Percentiles rank a stretch among this genome's conserved stretches.
Evolutionary conservation across 1,140 invertebrate genomes (phyloP).

Genomic region (Camponotus vicinus): DNA sequence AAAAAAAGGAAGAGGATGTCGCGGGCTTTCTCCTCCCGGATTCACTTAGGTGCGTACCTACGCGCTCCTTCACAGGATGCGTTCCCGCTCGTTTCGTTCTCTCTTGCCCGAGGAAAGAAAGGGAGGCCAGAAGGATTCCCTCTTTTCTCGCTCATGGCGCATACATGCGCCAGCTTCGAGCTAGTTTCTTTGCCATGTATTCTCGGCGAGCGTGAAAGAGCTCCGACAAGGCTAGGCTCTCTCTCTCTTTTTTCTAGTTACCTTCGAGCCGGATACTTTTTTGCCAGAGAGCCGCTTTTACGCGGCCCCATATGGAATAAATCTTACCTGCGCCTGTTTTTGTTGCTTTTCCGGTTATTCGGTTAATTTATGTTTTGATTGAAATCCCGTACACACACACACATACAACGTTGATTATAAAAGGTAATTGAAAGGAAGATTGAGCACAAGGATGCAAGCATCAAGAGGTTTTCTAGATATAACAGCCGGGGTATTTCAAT

Average conservation of each 20-base stretch:
- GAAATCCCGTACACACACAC: neutral
- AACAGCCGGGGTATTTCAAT: slow-evolving; percentile 6
- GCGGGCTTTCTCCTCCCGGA: slow-evolving; percentile 36
- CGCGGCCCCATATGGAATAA: neutral
- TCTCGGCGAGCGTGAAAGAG: neutral
- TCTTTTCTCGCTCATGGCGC: neutral
- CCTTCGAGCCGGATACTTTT: slow-evolving; percentile 11
- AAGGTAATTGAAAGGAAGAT: slow-evolving; percentile 9
- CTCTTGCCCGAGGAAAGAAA: slow-evolving; percentile 8
- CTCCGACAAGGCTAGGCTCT: neutral
- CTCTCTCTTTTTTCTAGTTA: neutral
- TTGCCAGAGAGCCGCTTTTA: slow-evolving; percentile 16
- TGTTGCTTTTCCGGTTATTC: neutral
- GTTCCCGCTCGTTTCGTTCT: slow-evolving; percentile 32
- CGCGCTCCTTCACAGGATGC: neutral
- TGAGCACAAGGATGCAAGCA: slow-evolving; percentile 11
- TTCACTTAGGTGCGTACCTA: slow-evolving; percentile 16
- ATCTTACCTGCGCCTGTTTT: slow-evolving; percentile 22
- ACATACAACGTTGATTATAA: neutral
- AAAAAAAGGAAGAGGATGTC: slow-evolving; percentile 23
- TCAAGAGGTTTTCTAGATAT: slow-evolving; percentile 18
- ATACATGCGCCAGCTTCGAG: neutral
- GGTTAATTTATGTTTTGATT: slow-evolving; percentile 32
- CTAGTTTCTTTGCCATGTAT: slow-evolving; percentile 14
- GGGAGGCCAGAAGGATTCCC: slow-evolving; percentile 12